Base-by-base conservation (phyloP, 2,797 vertebrate species). In the Typhlichthys eigenmanni region DNA sequence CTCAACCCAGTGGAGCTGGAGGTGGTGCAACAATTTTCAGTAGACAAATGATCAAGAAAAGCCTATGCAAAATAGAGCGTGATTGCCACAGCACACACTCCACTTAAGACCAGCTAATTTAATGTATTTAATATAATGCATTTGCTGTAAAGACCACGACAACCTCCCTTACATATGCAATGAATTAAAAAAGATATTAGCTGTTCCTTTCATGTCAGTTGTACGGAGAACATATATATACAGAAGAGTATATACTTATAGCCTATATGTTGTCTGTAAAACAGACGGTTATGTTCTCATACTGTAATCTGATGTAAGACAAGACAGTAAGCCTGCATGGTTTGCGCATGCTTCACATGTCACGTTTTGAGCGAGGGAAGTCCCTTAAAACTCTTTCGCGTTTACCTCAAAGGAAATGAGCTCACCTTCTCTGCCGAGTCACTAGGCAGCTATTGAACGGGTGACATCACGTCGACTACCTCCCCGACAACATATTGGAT, bases 391-490 rank as follows among this genome's bases (percentile, higher is more conserved):
- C 11, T 56, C 62, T 2, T 17, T 55, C 19, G 61, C 60, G 13
- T 53, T 38, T 24, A 55, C 60, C 58, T 62, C 73, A 67, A 58
- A 81, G 82, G 84, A 89, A 85, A 86, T 85, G 67, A 82, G 72
- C 69, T 86, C 75, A 84, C 64, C 83, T 67, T 63, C 63, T 69
- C 60, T 72, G 58, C 54, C 47, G 0, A 62, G 69, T 75, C 77
- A 76, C 72, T 67, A n/a, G 47, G 34, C 47, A 24, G 34, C 54
- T 32, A 46, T 46, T 49, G 48, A 61, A 48, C 66, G 55, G 59
- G 80, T 84, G 72, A 85, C 66, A 75, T 85, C 82, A 81, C 57
- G 46, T 24, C 64, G 74, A 3, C 49, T 16, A 17, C 50, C 14
- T 24, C 24, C 32, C 53, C 24, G 17, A 29, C n/a, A 29, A 24